phyloP scores from a whole-genome alignment of 2,797 vertebrate genomes.

The Columba guinea region DNA sequence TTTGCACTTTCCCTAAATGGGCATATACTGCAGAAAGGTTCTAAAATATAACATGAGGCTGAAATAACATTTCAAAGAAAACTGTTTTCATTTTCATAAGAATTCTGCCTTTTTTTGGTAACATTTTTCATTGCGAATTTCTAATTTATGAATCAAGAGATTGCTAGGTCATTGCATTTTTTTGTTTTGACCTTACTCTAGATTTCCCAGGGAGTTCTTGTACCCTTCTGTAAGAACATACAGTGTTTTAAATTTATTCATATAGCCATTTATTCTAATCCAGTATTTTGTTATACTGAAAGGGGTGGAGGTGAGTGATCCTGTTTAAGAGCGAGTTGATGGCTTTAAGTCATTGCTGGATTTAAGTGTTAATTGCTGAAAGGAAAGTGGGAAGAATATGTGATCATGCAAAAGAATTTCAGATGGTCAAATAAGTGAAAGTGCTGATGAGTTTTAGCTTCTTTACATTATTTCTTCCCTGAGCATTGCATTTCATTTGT shows the following conservation, averaged over 20 bases:
- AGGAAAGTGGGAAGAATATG: neutral
- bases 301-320: neutral
- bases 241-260: neutral
- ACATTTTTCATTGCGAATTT: neutral
- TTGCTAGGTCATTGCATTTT: neutral
- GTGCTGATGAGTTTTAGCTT: conserved; percentile 25
- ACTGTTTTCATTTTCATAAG: neutral
- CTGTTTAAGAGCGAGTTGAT: neutral
- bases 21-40: neutral
- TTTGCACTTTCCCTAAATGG: neutral
- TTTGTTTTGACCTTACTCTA: neutral
- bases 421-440: neutral
- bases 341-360: neutral
- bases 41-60: neutral
- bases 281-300: neutral
- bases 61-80: neutral
- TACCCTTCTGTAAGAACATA: neutral
- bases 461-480: conserved; percentile 36
- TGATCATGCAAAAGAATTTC: neutral
- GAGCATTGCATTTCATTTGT: conserved; percentile 26
- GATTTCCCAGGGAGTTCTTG: neutral
- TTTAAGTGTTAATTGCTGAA: neutral
- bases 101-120: neutral
- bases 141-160: neutral
- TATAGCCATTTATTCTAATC: neutral